Base-by-base conservation (phyloP, 2,888 invertebrate genomes). In the Tridacna crocea region DNA sequence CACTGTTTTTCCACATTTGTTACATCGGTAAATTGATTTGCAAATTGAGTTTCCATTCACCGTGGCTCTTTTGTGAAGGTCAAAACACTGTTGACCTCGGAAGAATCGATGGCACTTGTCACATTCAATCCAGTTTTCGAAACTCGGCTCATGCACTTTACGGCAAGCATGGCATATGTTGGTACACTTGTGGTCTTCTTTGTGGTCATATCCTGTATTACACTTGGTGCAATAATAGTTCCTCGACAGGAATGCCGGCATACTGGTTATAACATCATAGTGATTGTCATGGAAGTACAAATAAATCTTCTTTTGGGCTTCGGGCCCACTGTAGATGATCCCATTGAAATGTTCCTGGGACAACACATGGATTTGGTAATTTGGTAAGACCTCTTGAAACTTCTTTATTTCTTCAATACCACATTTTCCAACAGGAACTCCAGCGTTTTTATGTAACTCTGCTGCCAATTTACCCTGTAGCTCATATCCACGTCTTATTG, bases 221-320 rank as follows among this genome's bases (percentile, higher is more conserved):
- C 79, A 79, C 27, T 68, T 63, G 19, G 47, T 48, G 61, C 80
- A 78, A 61, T 48, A 80, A 47, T 80, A 80, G 8, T 46, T 83
- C 55, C 63, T 77, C 12, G 27, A 55, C 11, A 84, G 24, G 60
- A 84, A 84, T 10, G 66, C 78, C 0, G 84, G 46, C 84, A 84
- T 84, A 36, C 72, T 77, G 0, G 84, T 82, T 22, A 84, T 84
- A n/a, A 82, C 70, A 48, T n/a, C n/a, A n/a, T n/a, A n/a, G n/a
- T n/a, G n/a, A n/a, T n/a, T n/a, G n/a, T n/a, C n/a, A n/a, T n/a
- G n/a, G n/a, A n/a, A n/a, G n/a, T n/a, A n/a, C n/a, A n/a, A n/a
- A n/a, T n/a, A n/a, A n/a, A n/a, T n/a, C n/a, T n/a, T n/a, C n/a
- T n/a, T n/a, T n/a, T n/a, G n/a, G n/a, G n/a, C n/a, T n/a, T n/a